Evolutionary conservation across 30 jellyfish, hydroid and myxozoan species (phyloP), one percentile per base, ranked within the genome.

Genomic region (Rhopilema esculentum): DNA sequence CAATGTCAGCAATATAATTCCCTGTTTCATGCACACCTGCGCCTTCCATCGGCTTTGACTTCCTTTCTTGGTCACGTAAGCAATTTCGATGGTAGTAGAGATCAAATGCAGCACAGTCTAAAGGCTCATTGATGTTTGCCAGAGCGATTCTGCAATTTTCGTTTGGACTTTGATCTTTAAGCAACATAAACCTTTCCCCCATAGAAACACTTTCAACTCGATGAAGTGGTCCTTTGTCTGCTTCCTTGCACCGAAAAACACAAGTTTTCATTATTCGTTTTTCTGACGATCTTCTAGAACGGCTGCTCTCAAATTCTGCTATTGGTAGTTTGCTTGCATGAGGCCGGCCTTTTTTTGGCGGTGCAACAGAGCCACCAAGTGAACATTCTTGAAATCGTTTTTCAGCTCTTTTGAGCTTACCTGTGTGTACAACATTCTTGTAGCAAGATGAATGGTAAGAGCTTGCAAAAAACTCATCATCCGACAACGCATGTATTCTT

Each of bases 61-160:
- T n/a, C n/a, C n/a, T n/a, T n/a, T 80, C 53, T 63, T 65, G 83
- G 24, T 65, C 24, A 29, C 25, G 72, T 31, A 65, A 57, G 33
- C 91, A 80, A 29, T 63, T 63, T 63, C 57, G 22, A 30, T 80
- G 91, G 86, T 80, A 80, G 53, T 23, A 23, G 20, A 63, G 70
- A 80, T 67, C 86, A 30, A 27, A 63, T 31, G 85, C 82, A 27
- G 71, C 91, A 64, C 91, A 65, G 40, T 80, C 91, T 27, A 65
- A 49, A 51, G 82, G 71, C 66, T 67, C 69, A 49, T 65, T 80
- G 72, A 80, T 80, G 71, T 80, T 80, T 63, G 82, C 83, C 28
- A 65, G 27, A 80, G 83, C 71, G 28, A 80, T 70, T 30, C 53
- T 53, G 51, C 70, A 28, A 16, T 49, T 80, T 28, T 80, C 72